Evolutionary conservation across 1,140 invertebrate species (phyloP), one percentile per base, ranked within the genome.

Genomic region (Chlorops oryzae): DNA sequence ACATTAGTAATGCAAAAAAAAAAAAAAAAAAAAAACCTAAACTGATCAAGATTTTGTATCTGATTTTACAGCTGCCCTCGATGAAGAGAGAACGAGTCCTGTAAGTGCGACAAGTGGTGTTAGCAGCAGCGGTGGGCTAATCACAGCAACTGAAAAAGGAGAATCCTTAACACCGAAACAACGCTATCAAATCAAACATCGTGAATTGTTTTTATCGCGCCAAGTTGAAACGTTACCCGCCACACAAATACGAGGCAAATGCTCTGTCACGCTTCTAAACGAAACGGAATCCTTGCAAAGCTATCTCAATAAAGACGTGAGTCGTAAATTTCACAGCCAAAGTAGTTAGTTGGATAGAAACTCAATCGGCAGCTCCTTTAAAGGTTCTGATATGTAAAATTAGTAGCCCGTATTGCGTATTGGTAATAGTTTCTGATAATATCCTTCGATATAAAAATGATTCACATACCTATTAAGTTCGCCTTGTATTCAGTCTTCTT

Each of bases 181-280:
- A 73, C 82, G 90, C 59, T 92, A 97, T 76, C 91, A 94, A 75
- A 84, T 98, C 68, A 96, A 96, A 73, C 96, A 98, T 71, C 82
- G 96, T 61, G 97, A 99, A 78, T 79, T 99, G 57, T 99, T 99
- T 78, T 80, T 99, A 38, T 97, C 96, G 7, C 84, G 96, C 56
- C 94, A 98, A 78, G 90, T 98, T 52, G 96, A 99, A 78, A 98
- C 92, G 22, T 80, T 99, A 67, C 93, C 96, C 34, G 96, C 96
- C 42, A 99, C 94, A 46, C 92, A 96, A 77, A 99, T 99, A 64
- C 82, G 97, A 64, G 96, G 96, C 67, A 99, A 99, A 81, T 99
- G 96, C 79, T 88, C 88, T 54, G 96, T 99, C 55, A 97, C 95
- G 45, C 79, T 99, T 49, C 84, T 98, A 70, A 98, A 98, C 77